Conservation (phyloP, 2,797 vertebrate genomes). For the Gorsachius magnificus region DNA sequence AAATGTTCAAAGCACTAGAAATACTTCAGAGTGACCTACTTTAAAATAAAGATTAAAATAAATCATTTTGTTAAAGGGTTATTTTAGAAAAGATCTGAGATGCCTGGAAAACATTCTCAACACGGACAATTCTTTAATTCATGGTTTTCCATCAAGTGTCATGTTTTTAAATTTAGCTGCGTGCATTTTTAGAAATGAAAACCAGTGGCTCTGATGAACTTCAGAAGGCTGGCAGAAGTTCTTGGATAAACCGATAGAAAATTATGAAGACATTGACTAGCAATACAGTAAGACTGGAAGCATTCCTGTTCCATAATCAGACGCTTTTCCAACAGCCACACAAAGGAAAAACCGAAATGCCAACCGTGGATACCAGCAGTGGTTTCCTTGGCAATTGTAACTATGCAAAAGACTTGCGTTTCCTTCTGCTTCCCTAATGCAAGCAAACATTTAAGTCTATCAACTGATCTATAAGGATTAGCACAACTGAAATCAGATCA, state of each 20-base stretch:
- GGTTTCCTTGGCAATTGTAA: constrained; percentile 70
- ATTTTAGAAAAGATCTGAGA: not conserved
- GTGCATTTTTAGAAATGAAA: not conserved
- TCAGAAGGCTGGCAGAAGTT: not conserved
- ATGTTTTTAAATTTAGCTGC: not conserved
- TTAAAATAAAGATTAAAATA: not conserved
- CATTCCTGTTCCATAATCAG: not conserved
- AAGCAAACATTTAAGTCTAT: not conserved
- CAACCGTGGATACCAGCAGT: not conserved
- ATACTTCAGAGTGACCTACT: not conserved
- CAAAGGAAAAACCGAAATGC: not conserved
- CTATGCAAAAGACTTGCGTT: constrained; percentile 23
- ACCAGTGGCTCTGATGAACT: rapidly evolving
- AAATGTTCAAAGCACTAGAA: not conserved
- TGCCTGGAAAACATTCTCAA: not conserved
- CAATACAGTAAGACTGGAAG: not conserved
- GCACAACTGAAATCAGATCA: not conserved
- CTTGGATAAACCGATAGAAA: not conserved
- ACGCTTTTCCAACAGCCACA: not conserved
- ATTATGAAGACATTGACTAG: not conserved
- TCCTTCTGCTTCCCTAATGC: not conserved
- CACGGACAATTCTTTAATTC: not conserved
- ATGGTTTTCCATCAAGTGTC: not conserved
- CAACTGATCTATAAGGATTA: not conserved
- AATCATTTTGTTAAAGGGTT: not conserved